Evolutionary conservation across 2,113 vertebrate genomes (phyloP), one percentile per base, ranked within the genome.

Genomic region (Suncus etruscus): DNA sequence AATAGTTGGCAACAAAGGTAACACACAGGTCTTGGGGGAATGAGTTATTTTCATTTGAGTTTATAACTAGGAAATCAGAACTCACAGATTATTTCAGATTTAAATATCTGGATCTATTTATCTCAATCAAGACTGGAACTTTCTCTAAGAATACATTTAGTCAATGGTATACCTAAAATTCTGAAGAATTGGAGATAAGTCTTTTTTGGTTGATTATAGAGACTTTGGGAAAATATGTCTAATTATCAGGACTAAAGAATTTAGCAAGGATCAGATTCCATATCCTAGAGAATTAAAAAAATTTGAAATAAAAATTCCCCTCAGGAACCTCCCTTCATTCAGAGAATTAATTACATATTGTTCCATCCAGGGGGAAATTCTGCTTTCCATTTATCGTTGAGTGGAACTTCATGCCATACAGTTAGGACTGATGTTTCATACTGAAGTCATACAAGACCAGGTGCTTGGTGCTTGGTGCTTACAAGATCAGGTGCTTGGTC

Each of bases 1-100:
- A 95, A 79, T 61, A 76, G 85, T 27, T 92, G 80, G 88, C 90
- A 83, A 83, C 32, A 83, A 92, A 70, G 94, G 94, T 88, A 82
- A 91, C 90, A 91, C 90, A 47, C 25, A 27, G 69, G 79, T 51
- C 93, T 83, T 31, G 69, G 77, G 39, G 51, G 85, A 78, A 76
- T 74, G 45, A 65, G 68, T 96, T 94, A 88, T 94, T 86, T 93
- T 91, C 63, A 29, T 66, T 87, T 86, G 77, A 39, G 85, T 83
- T 95, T 88, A 51, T 54, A 96, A 39, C 93, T 69, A 94, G 32
- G 8, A 11, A 90, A 92, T 79, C 0, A 1, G 29, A 74, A 31
- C 32, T 87, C 72, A 48, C 11, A 25, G 8, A 50, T 29, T 70
- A 58, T 61, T 94, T 94, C 74, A 89, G 69, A 85, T 47, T 74